Conservation (phyloP, 2,888 invertebrate genomes). For the Cryptocephalus moraei region DNA sequence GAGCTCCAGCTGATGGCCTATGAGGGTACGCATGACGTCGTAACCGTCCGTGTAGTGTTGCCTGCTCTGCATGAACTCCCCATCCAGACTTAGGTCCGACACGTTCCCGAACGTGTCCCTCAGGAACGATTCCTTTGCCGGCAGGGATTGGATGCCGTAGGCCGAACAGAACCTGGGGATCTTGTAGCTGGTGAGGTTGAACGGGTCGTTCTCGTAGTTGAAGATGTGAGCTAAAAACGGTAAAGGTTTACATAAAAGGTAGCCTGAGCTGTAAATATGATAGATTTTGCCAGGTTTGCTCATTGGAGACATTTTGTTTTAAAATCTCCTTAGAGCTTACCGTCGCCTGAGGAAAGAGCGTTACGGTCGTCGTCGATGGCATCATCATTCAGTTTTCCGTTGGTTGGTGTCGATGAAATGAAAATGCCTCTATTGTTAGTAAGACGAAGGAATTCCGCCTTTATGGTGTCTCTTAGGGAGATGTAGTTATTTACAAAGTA, state of each 20-base stretch:
- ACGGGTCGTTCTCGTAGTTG: constrained; percentile 69
- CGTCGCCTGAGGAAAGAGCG: too few species aligned
- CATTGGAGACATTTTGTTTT: too few species aligned
- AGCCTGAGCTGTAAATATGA: too few species aligned
- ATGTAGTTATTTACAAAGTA: too few species aligned
- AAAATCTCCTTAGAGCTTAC: too few species aligned
- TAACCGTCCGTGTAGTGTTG: constrained; percentile 64
- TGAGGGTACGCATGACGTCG: neutral
- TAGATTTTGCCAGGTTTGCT: too few species aligned
- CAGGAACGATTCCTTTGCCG: constrained; percentile 57
- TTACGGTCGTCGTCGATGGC: constrained; percentile 34
- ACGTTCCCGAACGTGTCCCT: constrained; percentile 43
- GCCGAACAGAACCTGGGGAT: constrained; percentile 86
- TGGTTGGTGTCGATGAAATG: constrained; percentile 84
- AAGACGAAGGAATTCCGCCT: constrained; percentile 48
- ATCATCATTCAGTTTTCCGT: constrained; percentile 60
- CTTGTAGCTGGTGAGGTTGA: constrained; percentile 69
- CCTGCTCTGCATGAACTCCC: constrained; percentile 60
- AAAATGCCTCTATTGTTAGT: constrained; percentile 55
- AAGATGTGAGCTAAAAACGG: neutral
- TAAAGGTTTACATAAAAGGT: neutral
- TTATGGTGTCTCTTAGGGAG: constrained; percentile 46
- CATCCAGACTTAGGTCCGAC: constrained; percentile 43
- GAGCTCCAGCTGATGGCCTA: neutral
- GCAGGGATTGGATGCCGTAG: constrained; percentile 89